Percentiles rank a stretch among this genome's conserved stretches.
phyloP scores from a whole-genome alignment of 2,797 vertebrate genomes.

The Anisognathus igniventris region DNA sequence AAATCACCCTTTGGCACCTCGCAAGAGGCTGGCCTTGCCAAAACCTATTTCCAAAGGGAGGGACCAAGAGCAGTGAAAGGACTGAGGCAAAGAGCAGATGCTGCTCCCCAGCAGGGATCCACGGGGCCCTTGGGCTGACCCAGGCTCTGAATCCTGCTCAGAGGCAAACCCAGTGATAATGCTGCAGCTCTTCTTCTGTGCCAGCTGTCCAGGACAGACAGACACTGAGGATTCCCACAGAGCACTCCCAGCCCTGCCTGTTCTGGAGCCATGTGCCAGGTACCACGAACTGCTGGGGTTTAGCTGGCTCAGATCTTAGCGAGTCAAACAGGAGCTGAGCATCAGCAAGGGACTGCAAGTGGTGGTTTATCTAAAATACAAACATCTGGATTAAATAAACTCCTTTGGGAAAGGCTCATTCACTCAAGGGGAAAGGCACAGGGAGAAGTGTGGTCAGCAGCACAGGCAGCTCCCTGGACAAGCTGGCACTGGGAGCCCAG shows the following conservation, averaged over 20 bases:
- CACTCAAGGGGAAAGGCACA: background rate
- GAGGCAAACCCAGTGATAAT: accelerated
- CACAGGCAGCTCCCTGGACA: accelerated
- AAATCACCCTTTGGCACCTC: background rate
- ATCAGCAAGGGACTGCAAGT: background rate
- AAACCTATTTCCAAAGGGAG: background rate
- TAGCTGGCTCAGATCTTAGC: background rate
- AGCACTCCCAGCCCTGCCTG: background rate
- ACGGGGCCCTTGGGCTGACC: background rate
- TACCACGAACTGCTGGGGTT: background rate
- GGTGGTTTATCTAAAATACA: background rate
- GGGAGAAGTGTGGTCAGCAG: accelerated
- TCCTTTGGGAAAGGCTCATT: background rate
- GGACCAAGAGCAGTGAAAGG: background rate
- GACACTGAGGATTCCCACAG: background rate
- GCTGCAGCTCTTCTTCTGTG: background rate
- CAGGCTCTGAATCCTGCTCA: background rate
- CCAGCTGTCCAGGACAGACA: background rate
- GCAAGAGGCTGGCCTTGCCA: background rate
- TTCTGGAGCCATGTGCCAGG: background rate
- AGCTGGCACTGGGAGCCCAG: accelerated
- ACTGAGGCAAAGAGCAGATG: background rate
- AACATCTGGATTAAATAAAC: constrained; percentile 13
- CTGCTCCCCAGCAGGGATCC: background rate
- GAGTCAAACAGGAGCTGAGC: background rate